Conservation (phyloP, 2,888 invertebrate genomes). For the Mellilla xanthometata region DNA sequence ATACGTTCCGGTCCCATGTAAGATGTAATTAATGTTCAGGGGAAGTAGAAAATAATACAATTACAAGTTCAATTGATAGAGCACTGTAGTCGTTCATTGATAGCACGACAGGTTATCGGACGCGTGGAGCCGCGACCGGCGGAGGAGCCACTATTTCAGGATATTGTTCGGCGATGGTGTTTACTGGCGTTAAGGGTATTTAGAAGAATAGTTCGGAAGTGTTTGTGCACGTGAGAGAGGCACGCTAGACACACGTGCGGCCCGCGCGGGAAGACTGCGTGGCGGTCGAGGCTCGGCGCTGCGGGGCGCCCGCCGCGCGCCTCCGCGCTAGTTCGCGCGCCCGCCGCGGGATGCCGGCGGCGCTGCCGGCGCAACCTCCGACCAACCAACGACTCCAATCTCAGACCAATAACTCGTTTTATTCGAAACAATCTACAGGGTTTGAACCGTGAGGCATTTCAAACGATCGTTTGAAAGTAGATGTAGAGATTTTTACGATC, state of each 20-base stretch:
- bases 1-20: conserved; percentile 72
- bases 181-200: conserved; percentile 52
- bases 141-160: conserved; percentile 46
- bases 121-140: conserved; percentile 43
- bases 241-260: conserved; percentile 77
- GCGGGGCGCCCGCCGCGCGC: conserved; percentile 57
- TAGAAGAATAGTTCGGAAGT: conserved; percentile 59
- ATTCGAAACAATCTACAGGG: conserved; percentile 19
- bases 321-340: conserved; percentile 42
- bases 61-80: conserved; percentile 66
- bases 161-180: conserved; percentile 45
- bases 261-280: conserved; percentile 82
- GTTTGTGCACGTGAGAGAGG: conserved; percentile 53
- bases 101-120: conserved; percentile 44
- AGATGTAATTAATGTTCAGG: conserved; percentile 69
- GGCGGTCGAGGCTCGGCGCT: conserved; percentile 67
- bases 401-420: conserved; percentile 24
- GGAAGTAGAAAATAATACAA: conserved; percentile 72
- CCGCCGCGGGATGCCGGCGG: conserved; percentile 52
- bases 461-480: conserved; percentile 5
- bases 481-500: conserved; percentile 14
- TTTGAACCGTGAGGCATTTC: conserved; percentile 18
- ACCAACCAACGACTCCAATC: conserved; percentile 16
- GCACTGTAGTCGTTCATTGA: conserved; percentile 60
- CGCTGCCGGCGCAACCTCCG: conserved; percentile 46